phyloP scores from a whole-genome alignment of 2,888 invertebrate genomes.

The Rhingia rostrata region DNA sequence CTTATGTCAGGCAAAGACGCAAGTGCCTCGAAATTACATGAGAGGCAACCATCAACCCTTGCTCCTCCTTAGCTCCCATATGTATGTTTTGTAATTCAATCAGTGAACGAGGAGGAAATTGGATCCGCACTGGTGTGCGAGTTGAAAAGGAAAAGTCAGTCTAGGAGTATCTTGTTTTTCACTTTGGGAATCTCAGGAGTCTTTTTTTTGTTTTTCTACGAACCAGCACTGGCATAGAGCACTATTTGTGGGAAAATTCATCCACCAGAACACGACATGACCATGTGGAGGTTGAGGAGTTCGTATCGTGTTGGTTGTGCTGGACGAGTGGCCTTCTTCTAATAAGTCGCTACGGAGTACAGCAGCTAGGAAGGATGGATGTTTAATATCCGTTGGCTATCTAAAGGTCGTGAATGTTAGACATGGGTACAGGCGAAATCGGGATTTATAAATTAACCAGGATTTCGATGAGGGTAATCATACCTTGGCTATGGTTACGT shows the following conservation, averaged over 20 bases:
- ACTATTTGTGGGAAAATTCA: constrained; percentile 57
- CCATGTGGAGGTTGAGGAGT: constrained; percentile 9
- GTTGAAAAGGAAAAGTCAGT: constrained; percentile 51
- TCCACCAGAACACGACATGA: constrained; percentile 11
- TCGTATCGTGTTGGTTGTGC: constrained; percentile 2
- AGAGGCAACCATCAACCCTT: constrained; percentile 8
- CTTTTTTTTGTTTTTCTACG: constrained; percentile 39
- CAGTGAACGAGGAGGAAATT: constrained; percentile 60
- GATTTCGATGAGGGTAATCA: constrained; percentile 36
- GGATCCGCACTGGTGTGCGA: constrained; percentile 22
- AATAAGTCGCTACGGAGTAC: constrained; percentile 40
- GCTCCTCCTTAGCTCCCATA: constrained; percentile 38
- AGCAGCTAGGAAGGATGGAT: constrained; percentile 8
- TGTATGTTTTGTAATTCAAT: constrained; percentile 67
- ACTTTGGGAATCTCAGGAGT: constrained; percentile 29
- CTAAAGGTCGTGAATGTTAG: constrained; percentile 45
- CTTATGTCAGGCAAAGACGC: constrained; percentile 16
- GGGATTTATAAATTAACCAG: constrained; percentile 9
- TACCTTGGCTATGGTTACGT: constrained; percentile 25
- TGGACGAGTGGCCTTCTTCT: constrained; percentile 44
- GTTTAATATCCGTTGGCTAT: constrained; percentile 42
- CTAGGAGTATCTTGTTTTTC: constrained; percentile 6
- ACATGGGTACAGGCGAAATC: neutral
- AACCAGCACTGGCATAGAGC: constrained; percentile 25
- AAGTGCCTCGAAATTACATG: constrained; percentile 13